Conservation (phyloP, 2,888 invertebrate genomes). For the Cryptocephalus primarius region DNA sequence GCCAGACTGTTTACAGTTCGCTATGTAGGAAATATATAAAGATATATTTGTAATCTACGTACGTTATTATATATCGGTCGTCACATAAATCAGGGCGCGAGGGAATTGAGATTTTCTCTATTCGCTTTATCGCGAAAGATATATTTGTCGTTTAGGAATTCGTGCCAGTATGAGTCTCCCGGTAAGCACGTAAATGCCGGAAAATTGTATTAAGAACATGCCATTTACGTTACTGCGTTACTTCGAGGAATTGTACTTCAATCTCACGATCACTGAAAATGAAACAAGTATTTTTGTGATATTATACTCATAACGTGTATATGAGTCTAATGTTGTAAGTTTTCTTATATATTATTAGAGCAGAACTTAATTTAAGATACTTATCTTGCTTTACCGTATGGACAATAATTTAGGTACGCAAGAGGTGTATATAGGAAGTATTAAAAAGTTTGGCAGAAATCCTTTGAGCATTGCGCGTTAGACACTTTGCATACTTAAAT, state of each 20-base stretch:
- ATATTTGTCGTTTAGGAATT: slow-evolving; percentile 9
- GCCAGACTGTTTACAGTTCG: slow-evolving; percentile 30
- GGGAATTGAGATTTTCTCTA: slow-evolving; percentile 7
- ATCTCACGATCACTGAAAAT: no score
- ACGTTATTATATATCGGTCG: slow-evolving; percentile 10
- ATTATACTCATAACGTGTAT: no score
- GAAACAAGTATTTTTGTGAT: no score
- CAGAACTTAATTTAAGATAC: no score
- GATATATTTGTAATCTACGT: slow-evolving; percentile 12
- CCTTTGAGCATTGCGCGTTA: no score
- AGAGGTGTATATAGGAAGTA: no score
- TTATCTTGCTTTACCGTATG: no score
- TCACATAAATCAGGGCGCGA: slow-evolving; percentile 7
- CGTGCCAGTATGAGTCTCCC: slow-evolving; percentile 7
- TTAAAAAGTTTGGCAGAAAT: no score
- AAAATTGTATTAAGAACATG: slow-evolving; percentile 6
- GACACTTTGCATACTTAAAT: no score
- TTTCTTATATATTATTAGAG: no score
- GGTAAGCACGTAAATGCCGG: slow-evolving; percentile 12
- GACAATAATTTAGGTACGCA: no score
- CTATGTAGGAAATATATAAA: slow-evolving; percentile 19
- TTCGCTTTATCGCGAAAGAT: slow-evolving; percentile 8
- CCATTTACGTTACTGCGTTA: slow-evolving; percentile 6
- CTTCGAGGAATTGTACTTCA: not conserved
- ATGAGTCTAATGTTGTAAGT: no score